Conservation (phyloP, 2,797 vertebrate species). For the Petrocephalus sullivani region DNA sequence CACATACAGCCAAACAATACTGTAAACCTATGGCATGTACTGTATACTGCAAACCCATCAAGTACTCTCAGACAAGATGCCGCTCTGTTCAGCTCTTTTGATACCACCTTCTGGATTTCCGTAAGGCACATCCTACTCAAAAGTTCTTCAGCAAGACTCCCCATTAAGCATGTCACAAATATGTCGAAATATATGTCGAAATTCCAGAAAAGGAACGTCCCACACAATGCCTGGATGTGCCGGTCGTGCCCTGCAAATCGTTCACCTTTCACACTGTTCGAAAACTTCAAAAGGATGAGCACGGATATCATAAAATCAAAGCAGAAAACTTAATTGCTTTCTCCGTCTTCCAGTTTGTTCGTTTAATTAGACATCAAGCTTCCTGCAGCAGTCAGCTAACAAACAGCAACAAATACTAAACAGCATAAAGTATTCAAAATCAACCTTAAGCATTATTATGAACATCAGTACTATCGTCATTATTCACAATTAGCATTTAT, state of each 20-base stretch:
- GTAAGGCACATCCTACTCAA: slow-evolving; percentile 71
- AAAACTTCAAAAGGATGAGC: slow-evolving; percentile 51
- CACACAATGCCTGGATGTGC: slow-evolving; percentile 49
- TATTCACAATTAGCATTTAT: slow-evolving; percentile 66
- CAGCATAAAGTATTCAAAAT: slow-evolving; percentile 59
- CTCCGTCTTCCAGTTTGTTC: slow-evolving; percentile 46
- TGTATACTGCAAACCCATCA: slow-evolving; percentile 22
- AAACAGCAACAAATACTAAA: slow-evolving; percentile 69
- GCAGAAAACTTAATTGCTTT: slow-evolving; percentile 45
- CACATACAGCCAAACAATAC: slow-evolving; percentile 20
- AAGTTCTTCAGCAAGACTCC: slow-evolving; percentile 56
- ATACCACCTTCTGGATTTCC: slow-evolving; percentile 54
- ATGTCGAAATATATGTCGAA: slow-evolving; percentile 45
- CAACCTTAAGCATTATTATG: slow-evolving; percentile 67
- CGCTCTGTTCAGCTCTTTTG: slow-evolving; percentile 21
- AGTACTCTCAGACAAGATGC: slow-evolving; percentile 41
- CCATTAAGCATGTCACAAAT: slow-evolving; percentile 41
- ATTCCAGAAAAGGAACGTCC: slow-evolving; percentile 57
- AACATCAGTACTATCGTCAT: slow-evolving; percentile 62
- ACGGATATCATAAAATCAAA: slow-evolving; percentile 50
- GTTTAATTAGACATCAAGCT: slow-evolving; percentile 44
- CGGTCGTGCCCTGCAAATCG: slow-evolving; percentile 65
- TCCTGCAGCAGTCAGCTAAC: slow-evolving; percentile 61
- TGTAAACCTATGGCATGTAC: slow-evolving; percentile 17
- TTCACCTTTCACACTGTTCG: slow-evolving; percentile 64